These are phyloP conservation scores for Brachyalestes nurse DNA, from an alignment of 2,797 vertebrate species.

Conservation along the genomic window DNA sequence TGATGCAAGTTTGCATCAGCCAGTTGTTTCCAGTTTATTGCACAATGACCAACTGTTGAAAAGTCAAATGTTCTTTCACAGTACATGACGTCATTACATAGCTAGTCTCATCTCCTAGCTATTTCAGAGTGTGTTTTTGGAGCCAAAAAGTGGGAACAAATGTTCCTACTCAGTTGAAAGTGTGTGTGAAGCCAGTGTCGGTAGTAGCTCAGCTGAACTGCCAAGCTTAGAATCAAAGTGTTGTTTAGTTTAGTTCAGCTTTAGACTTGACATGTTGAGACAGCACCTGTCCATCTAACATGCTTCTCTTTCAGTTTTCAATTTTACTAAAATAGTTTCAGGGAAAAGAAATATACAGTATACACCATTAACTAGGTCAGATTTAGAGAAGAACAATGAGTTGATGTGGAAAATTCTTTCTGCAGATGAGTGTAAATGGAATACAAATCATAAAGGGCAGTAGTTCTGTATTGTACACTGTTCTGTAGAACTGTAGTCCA, in stretches of 20 bases:
- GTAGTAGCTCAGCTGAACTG: background rate
- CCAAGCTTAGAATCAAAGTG: conserved; percentile 3
- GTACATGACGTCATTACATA: conserved; percentile 33
- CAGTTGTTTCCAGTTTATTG: conserved; percentile 15
- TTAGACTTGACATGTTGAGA: background rate
- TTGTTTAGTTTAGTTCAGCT: conserved; percentile 9
- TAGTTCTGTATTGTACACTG: too few species aligned
- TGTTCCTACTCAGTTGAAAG: conserved; percentile 6
- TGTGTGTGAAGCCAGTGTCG: background rate
- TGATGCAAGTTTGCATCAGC: background rate
- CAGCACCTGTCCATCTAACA: background rate
- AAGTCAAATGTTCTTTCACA: conserved; percentile 24
- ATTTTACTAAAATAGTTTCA: background rate
- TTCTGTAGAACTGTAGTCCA: too few species aligned
- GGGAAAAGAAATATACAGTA: background rate
- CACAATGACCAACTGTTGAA: conserved; percentile 39
- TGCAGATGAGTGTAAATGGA: too few species aligned
- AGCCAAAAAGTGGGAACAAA: conserved; percentile 12
- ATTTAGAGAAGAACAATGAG: background rate
- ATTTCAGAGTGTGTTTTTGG: conserved; percentile 9
- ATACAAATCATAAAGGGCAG: too few species aligned
- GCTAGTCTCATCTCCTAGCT: background rate
- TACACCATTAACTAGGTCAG: background rate
- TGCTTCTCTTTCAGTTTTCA: background rate
- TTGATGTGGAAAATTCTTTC: too few species aligned